phyloP scores from a whole-genome alignment of 1,140 invertebrate genomes.

The Pentalonia nigronervosa region DNA sequence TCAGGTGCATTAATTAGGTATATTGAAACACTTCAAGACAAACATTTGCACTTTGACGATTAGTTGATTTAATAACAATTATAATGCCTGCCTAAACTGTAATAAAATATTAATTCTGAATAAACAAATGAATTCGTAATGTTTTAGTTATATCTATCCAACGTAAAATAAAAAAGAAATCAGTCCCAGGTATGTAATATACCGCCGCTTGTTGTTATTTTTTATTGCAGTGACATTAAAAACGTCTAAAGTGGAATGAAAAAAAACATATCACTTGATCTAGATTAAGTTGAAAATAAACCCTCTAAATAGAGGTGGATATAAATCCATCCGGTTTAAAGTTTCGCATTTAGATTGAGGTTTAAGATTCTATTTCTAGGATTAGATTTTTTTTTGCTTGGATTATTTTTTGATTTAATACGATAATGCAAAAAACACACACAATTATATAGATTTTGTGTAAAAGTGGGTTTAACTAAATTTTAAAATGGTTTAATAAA shows the following conservation, averaged over 20 bases:
- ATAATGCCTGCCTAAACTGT: background rate
- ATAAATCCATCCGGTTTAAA: background rate
- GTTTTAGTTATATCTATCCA: background rate
- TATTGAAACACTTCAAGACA: background rate
- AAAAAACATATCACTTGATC: constrained; percentile 26
- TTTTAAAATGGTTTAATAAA: background rate
- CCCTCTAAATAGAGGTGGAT: constrained; percentile 3
- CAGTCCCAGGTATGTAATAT: background rate
- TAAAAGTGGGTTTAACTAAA: background rate
- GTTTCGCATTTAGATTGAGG: constrained; percentile 33
- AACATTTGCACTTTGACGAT: background rate
- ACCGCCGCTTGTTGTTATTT: background rate
- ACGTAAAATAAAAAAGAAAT: constrained; percentile 15
- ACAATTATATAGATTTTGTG: background rate
- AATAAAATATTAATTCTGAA: background rate
- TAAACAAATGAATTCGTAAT: background rate
- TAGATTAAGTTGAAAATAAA: constrained; percentile 33
- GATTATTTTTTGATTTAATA: constrained; percentile 23
- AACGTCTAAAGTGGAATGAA: background rate
- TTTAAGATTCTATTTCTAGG: constrained; percentile 25
- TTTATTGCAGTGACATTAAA: background rate
- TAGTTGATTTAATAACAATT: background rate
- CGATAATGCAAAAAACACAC: background rate
- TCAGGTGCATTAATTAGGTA: background rate
- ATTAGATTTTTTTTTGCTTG: background rate